Evolutionary conservation across 2,888 invertebrate species (phyloP).

Genomic region (Volucella inanis): DNA sequence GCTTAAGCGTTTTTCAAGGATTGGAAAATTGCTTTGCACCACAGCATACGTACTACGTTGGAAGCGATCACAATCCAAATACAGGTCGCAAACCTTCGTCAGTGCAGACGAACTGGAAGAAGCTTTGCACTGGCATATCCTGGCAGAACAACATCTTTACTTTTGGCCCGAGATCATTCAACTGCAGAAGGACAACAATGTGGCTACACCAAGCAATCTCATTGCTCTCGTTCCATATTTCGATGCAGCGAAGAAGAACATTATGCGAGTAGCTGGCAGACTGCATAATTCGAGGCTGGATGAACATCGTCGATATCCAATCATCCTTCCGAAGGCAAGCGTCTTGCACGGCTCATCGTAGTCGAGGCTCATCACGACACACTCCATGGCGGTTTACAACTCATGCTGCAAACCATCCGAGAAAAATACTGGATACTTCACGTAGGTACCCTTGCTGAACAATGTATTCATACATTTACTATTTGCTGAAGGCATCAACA

Average conservation of each 20-base stretch:
- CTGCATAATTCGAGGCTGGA: conserved; percentile 15
- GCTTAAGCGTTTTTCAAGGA: conserved; percentile 13
- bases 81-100: conserved; percentile 5
- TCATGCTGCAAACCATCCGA: no score
- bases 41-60: conserved; percentile 12
- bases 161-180: no score
- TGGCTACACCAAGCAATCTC: no score
- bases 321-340: conserved; percentile 19
- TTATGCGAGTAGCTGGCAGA: conserved; percentile 16
- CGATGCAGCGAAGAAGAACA: not conserved
- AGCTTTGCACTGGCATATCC: conserved; percentile 29
- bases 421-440: no score
- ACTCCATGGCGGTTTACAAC: no score
- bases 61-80: conserved; percentile 8
- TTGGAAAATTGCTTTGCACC: conserved; percentile 17
- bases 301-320: conserved; percentile 16
- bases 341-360: conserved; percentile 19
- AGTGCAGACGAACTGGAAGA: conserved; percentile 15
- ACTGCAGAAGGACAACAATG: no score
- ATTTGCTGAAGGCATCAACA: no score
- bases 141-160: no score
- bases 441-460: no score
- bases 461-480: no score
- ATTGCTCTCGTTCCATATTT: conserved; percentile 28
- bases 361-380: no score